Evolutionary conservation across 2,888 invertebrate genomes (phyloP), one percentile per base, ranked within the genome.

Genomic region (Embidobia sp.): DNA sequence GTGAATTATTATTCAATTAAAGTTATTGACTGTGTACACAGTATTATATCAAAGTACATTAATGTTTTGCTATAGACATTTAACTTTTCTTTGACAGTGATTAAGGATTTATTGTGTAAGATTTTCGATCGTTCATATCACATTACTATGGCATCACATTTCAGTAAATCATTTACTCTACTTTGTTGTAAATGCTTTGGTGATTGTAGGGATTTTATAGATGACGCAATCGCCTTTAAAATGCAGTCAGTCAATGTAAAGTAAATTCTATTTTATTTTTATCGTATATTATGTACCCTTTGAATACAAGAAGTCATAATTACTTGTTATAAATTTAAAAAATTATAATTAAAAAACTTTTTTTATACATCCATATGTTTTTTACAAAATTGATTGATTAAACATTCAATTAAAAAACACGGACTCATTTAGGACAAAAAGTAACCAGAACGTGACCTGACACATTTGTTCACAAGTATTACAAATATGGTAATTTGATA

Each of bases 61-160:
- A n/a, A n/a, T n/a, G n/a, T n/a, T n/a, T n/a, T 22, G 22, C n/a
- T 35, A 35, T 35, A 46, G 11, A 13, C 19, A 46, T 10, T 11
- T 22, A 44, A 49, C 26, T n/a, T 53, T 40, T 4, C 8, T 37
- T 13, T 35, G 35, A 46, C 13, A 18, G 46, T 22, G 15, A 37
- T 61, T 67, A 46, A 55, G 7, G 66, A 46, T 67, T 55, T 57
- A 67, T 67, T 57, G 67, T 49, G 49, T 67, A 57, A 67, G 48
- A 40, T 57, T 49, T 48, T 40, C 49, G 48, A 57, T 57, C 67
- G 35, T 67, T 57, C 42, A 67, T 57, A 57, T 67, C 13, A 19
- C 57, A 57, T 48, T 67, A 11, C 57, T 67, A 67, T 19, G 67
- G 46, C 29, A 40, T 67, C 57, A n/a, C 13, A 22, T 55, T 67